phyloP scores from a whole-genome alignment of 2,888 invertebrate genomes.

The Atethmia centrago region DNA sequence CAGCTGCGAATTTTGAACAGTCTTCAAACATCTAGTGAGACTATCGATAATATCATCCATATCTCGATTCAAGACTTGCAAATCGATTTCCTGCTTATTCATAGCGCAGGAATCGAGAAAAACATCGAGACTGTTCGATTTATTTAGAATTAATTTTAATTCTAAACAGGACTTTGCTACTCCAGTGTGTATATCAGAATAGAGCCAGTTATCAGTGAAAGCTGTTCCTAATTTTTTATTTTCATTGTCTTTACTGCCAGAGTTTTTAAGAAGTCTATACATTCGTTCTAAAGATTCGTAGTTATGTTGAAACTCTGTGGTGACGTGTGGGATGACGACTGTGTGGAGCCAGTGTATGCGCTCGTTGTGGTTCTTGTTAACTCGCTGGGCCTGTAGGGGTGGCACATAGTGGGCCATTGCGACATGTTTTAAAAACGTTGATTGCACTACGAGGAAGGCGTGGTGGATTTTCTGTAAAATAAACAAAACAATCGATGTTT shows the following conservation, averaged over 20 bases:
- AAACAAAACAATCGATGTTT: too few species aligned
- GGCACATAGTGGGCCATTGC: slow-evolving; percentile 83
- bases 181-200: slow-evolving; percentile 85
- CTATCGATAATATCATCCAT: slow-evolving; percentile 82
- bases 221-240: slow-evolving; percentile 78
- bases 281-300: slow-evolving; percentile 81
- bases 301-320: slow-evolving; percentile 77
- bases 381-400: slow-evolving; percentile 66
- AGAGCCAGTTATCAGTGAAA: slow-evolving; percentile 81
- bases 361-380: slow-evolving; percentile 86
- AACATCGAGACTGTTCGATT: slow-evolving; percentile 82
- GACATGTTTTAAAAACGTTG: slow-evolving; percentile 83
- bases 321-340: slow-evolving; percentile 75
- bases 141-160: slow-evolving; percentile 81
- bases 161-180: slow-evolving; percentile 82
- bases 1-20: slow-evolving; percentile 82
- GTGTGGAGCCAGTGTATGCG: slow-evolving; percentile 85
- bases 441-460: slow-evolving; percentile 86
- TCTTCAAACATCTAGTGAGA: slow-evolving; percentile 79
- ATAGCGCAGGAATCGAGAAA: slow-evolving; percentile 86
- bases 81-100: slow-evolving; percentile 81
- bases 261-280: slow-evolving; percentile 85
- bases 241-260: slow-evolving; percentile 74
- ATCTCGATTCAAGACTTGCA: slow-evolving; percentile 81
- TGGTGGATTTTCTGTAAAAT: slow-evolving; percentile 87